Evolutionary conservation across 2,797 vertebrate genomes (phyloP), one percentile per base, ranked within the genome.

Genomic region (Arrhamphus sclerolepis): DNA sequence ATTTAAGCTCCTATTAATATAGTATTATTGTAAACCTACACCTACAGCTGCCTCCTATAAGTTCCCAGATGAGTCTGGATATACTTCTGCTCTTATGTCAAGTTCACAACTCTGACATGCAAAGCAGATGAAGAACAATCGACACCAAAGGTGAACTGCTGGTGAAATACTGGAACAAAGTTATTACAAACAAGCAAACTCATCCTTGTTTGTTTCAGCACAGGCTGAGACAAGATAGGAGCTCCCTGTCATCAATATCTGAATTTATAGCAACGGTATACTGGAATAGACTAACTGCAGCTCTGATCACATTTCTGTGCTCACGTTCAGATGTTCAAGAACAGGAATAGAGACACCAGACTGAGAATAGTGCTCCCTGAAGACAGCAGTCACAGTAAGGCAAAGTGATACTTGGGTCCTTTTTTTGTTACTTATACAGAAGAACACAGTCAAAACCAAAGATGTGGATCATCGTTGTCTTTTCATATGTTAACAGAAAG

Each of bases 1-100:
- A 82, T 82, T 65, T 61, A 68, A 9, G 62, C 29, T 62, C 57
- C 84, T 89, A 85, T 86, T 85, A 84, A 91, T 89, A 88, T 31
- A 65, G 20, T 5, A 14, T 68, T 55, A 58, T 73, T 83, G 91
- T 84, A 91, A 91, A 55, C 31, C 52, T 61, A 89, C 67, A 50
- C 84, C 24, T 20, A 68, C 77, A 84, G 84, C 85, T 86, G 81
- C 72, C 59, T 51, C 42, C 19, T 57, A 38, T 58, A 62, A 56
- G 66, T 69, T 80, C 59, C 70, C 76, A 81, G 62, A 39, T 82
- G 60, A 62, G 61, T 58, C 77, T 50, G 64, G 3, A 52, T 80
- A 39, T 88, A 86, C 89, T 84, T 90, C 81, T 87, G 83, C 75
- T 69, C 57, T 50, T 63, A 22, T 59, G 51, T 83, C 66, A 73